Percentiles rank a stretch among this genome's conserved stretches.
phyloP scores from a whole-genome alignment of 1,140 invertebrate species.

The Chionoecetes opilio region DNA sequence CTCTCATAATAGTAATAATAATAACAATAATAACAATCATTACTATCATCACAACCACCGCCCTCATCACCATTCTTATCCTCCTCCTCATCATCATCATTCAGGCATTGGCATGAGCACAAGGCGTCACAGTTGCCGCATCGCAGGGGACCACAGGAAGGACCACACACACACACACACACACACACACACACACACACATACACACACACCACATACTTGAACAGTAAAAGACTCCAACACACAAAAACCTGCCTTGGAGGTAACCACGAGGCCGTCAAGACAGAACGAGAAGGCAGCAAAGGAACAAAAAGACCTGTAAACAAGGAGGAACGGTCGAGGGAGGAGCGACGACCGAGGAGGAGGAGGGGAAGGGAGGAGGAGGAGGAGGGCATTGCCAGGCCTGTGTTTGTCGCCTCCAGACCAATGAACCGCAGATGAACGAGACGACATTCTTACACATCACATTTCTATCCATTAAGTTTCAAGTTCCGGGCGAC shows the following conservation, averaged over 20 bases:
- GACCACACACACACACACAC: slow-evolving; percentile 49
- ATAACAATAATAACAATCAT: background rate
- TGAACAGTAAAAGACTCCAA: slow-evolving; percentile 33
- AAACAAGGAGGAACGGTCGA: slow-evolving; percentile 25
- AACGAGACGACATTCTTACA: background rate
- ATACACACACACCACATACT: background rate
- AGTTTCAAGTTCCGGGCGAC: background rate
- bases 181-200: slow-evolving; percentile 58
- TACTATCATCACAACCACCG: background rate
- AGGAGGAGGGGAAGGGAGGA: background rate
- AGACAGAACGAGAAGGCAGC: background rate
- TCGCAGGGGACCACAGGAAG: too few species aligned
- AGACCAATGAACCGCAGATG: background rate
- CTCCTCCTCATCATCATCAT: too few species aligned
- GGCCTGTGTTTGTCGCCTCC: slow-evolving; percentile 13
- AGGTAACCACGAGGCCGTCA: background rate
- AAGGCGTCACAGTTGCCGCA: too few species aligned
- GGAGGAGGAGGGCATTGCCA: background rate
- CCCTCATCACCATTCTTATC: background rate
- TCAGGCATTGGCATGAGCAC: too few species aligned
- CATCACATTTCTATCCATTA: background rate
- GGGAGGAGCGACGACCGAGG: slow-evolving; percentile 2
- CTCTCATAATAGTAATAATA: too few species aligned
- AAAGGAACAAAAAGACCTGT: background rate
- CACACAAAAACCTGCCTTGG: background rate